A percentile compares a stretch with the other conserved stretches of the same genome.
Evolutionary conservation across 2,113 vertebrate species (phyloP).

Genomic region (Epinephelus cyanopodus): DNA sequence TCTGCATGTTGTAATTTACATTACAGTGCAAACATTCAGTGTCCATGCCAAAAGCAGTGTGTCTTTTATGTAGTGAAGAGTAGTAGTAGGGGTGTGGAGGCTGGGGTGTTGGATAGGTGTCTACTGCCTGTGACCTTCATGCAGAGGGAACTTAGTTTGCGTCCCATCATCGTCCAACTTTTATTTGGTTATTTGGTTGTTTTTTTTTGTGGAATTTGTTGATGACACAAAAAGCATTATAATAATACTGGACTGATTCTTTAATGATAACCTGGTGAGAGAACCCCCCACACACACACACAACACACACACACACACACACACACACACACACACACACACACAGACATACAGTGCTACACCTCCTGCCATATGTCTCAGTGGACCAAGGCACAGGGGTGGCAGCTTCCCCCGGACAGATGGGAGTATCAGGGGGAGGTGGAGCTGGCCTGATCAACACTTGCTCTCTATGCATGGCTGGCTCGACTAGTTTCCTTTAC

Average conservation of each 20-base stretch:
- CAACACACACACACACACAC: background rate
- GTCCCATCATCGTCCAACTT: no score
- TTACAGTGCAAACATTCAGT: no score
- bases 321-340: constrained; percentile 7
- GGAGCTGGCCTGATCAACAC: constrained; percentile 25
- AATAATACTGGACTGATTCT: background rate
- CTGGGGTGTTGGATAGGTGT: no score
- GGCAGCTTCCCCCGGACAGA: constrained; percentile 52
- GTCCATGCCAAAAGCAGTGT: no score
- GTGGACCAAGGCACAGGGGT: constrained; percentile 58
- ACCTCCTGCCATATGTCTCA: constrained; percentile 32
- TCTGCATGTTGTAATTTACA: no score
- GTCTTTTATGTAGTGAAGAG: no score
- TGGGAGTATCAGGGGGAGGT: constrained; percentile 53
- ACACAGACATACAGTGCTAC: background rate
- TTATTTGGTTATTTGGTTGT: no score
- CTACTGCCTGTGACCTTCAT: no score
- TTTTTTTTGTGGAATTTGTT: background rate
- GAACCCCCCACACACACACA: background rate
- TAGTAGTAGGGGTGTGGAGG: no score
- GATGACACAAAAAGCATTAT: background rate
- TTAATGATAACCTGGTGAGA: background rate
- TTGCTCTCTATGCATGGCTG: background rate
- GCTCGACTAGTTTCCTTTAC: background rate
- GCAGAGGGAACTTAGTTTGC: no score